Percentiles rank a stretch among this genome's conserved stretches.
Evolutionary conservation across 2,797 vertebrate species (phyloP).

Genomic region (Vireo griseus): DNA sequence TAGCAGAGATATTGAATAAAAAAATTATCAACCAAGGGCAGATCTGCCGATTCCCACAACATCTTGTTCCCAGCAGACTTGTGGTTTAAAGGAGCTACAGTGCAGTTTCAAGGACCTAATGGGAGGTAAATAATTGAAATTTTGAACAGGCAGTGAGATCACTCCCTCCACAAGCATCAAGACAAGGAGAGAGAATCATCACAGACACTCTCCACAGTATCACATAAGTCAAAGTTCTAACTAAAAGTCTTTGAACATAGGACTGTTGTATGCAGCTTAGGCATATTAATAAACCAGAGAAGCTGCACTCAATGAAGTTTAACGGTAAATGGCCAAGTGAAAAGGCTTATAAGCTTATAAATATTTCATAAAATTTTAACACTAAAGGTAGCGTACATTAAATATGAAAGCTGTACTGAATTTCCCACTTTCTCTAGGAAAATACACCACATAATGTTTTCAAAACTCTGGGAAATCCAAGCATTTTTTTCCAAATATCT

Average conservation of each 20-base stretch:
- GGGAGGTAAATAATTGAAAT: background rate
- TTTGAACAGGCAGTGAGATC: background rate
- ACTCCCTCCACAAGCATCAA: background rate
- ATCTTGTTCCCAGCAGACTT: background rate
- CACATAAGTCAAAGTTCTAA: background rate
- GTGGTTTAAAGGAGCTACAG: background rate
- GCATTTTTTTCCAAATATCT: background rate
- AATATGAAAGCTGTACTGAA: background rate
- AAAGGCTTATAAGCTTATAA: background rate
- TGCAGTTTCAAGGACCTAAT: background rate
- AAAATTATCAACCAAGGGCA: background rate
- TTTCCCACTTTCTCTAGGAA: background rate
- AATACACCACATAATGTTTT: background rate
- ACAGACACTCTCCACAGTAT: background rate
- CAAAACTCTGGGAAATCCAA: background rate
- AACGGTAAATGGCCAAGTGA: background rate
- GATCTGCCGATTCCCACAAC: background rate
- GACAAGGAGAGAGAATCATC: background rate
- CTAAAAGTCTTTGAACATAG: background rate
- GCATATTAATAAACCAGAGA: background rate
- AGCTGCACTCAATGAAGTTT: background rate
- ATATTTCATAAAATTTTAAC: conserved; percentile 7
- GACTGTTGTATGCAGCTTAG: background rate
- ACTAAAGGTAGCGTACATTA: background rate
- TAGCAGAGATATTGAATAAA: background rate